phyloP scores from a whole-genome alignment of 2,888 invertebrate genomes.

The Volucella inanis region DNA sequence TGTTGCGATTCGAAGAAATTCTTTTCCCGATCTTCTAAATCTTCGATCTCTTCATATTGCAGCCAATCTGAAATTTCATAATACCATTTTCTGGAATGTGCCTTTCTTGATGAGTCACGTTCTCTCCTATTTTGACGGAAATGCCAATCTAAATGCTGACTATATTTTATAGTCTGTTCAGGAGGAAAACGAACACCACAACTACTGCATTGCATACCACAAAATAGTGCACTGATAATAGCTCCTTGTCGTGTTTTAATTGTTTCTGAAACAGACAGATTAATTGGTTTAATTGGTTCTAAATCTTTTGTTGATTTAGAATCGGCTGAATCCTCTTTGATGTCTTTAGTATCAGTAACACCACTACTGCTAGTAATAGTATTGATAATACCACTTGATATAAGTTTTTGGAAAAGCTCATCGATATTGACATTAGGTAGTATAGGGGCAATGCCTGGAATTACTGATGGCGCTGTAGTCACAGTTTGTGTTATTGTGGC shows the following conservation, averaged over 20 bases:
- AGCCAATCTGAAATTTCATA: constrained; percentile 96
- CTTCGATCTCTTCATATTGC: constrained; percentile 96
- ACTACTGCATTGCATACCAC: constrained; percentile 97
- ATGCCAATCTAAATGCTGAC: constrained; percentile 99
- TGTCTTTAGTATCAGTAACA: constrained; percentile 37
- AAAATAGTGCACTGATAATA: constrained; percentile 89
- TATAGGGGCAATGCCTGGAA: constrained; percentile 70
- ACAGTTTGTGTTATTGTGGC: constrained; percentile 84
- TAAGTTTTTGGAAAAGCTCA: constrained; percentile 92
- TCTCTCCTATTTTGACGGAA: constrained; percentile 96
- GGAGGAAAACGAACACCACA: constrained; percentile 97
- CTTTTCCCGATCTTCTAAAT: constrained; percentile 93
- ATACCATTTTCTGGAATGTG: constrained; percentile 94
- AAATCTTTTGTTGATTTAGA: constrained; percentile 82
- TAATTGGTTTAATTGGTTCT: constrained; percentile 85
- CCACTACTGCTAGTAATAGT: constrained; percentile 75
- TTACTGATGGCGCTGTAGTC: constrained; percentile 84
- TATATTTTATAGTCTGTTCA: constrained; percentile 94
- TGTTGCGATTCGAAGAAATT: constrained; percentile 93
- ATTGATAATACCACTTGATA: constrained; percentile 92
- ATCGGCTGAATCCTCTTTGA: constrained; percentile 69
- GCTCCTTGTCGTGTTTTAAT: constrained; percentile 89
- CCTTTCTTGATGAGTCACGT: constrained; percentile 92
- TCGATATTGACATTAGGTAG: constrained; percentile 87
- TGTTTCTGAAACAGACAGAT: constrained; percentile 88